These are phyloP conservation scores for Aporrectodea caliginosa DNA, from an alignment of 1,140 invertebrate genomes.

Conservation along the genomic window DNA sequence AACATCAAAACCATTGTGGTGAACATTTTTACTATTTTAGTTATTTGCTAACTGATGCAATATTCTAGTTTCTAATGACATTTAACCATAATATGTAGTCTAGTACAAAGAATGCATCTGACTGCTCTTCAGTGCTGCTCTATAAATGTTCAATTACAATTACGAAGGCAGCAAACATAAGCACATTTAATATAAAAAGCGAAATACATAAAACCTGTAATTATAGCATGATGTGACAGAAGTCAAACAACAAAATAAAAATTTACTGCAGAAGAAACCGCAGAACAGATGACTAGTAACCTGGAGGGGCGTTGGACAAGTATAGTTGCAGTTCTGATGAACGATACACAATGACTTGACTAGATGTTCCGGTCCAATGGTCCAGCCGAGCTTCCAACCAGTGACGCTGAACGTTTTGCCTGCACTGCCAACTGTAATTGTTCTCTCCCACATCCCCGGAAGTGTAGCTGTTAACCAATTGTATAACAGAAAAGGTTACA, in stretches of 20 bases:
- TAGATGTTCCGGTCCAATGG: constrained; percentile 62
- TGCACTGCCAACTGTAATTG: constrained; percentile 93
- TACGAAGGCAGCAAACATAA: neutral
- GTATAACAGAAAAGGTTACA: too few relatives aligned
- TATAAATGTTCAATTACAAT: neutral
- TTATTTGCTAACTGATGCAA: too few relatives aligned
- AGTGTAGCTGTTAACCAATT: constrained; percentile 68
- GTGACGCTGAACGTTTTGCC: constrained; percentile 98
- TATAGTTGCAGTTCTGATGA: constrained; percentile 93
- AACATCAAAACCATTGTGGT: too few relatives aligned
- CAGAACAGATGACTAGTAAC: constrained; percentile 39
- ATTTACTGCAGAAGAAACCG: too few relatives aligned
- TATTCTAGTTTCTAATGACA: too few relatives aligned
- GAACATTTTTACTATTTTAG: too few relatives aligned
- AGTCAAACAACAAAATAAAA: too few relatives aligned
- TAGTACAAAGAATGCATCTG: neutral
- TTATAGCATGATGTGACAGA: too few relatives aligned
- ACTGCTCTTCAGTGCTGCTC: neutral
- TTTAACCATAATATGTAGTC: too few relatives aligned
- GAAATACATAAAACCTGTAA: neutral
- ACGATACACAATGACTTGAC: constrained; percentile 65
- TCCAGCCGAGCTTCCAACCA: constrained; percentile 85
- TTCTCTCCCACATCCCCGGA: constrained; percentile 96
- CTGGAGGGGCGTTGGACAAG: constrained; percentile 75
- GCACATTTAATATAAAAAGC: constrained; percentile 3